These are phyloP conservation scores for Sebastes kiyomatsui DNA, from an alignment of 2,797 vertebrate genomes.

Conservation along the genomic window DNA sequence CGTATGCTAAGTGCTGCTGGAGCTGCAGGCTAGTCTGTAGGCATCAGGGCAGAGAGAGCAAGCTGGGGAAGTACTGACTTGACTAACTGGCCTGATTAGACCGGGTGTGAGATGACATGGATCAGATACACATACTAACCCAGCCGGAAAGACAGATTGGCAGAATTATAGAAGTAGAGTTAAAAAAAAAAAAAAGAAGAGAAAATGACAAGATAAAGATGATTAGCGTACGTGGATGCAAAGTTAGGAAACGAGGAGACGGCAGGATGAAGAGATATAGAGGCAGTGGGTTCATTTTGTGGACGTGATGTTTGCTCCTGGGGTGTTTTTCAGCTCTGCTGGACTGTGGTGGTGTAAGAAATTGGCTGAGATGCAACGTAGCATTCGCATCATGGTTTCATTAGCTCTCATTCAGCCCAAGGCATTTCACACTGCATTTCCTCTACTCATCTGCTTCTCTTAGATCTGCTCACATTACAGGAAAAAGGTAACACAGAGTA, in stretches of 20 bases:
- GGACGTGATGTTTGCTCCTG: slow-evolving; percentile 55
- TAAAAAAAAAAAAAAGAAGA: not conserved
- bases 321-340: slow-evolving; percentile 67
- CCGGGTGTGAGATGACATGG: slow-evolving; percentile 77
- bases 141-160: slow-evolving; percentile 57
- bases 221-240: slow-evolving; percentile 17
- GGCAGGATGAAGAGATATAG: slow-evolving; percentile 28
- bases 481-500: slow-evolving; percentile 59
- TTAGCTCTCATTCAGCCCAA: slow-evolving; percentile 68
- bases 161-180: slow-evolving; percentile 31
- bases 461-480: slow-evolving; percentile 67
- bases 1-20: slow-evolving; percentile 80
- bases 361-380: slow-evolving; percentile 73
- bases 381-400: slow-evolving; percentile 73
- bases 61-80: slow-evolving; percentile 70
- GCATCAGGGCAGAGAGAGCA: slow-evolving; percentile 71
- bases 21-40: slow-evolving; percentile 77
- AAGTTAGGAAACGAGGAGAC: not conserved
- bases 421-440: slow-evolving; percentile 75
- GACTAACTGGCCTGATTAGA: slow-evolving; percentile 78
- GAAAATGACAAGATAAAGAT: slow-evolving; percentile 27
- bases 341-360: slow-evolving; percentile 74
- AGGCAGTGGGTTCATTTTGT: slow-evolving; percentile 51
- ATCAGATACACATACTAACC: slow-evolving; percentile 69
- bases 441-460: slow-evolving; percentile 72